Base-by-base conservation (phyloP, 2,797 vertebrate genomes). In the Amblyopsis hoosieri region DNA sequence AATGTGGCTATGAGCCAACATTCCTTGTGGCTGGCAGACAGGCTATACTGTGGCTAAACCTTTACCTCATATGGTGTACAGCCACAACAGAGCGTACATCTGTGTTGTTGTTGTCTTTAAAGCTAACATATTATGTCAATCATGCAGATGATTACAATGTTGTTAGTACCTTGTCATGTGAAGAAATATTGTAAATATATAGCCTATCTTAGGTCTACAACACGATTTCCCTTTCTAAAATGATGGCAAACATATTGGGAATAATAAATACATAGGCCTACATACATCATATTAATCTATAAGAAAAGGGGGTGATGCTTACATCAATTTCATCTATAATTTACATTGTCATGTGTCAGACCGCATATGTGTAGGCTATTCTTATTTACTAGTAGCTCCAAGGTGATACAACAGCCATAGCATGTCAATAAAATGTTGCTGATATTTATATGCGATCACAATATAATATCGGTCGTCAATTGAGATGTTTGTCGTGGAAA, bases 291-390 rank as follows among this genome's bases (percentile, higher is more conserved):
- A 2, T 37, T 58, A 46, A 70, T 75, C 65, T 73, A 76, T 63
- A 3, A 55, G 63, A 2, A 47, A 47, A 64, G 67, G 11, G 52
- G 63, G 14, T 45, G 67, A 23, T 14, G 60, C 68, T 69, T 74
- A 13, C 64, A 11, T 84, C 64, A 61, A 79, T 75, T 77, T 1
- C 68, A 90, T 93, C 57, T 86, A 92, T 91, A 84, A 92, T 93
- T 93, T 71, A 93, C 53, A 70, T 17, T 85, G 82, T 80, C 85
- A 82, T 85, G 76, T 83, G 79, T 80, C 72, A 74, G 72, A 76
- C 76, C 79, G 75, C 65, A 67, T 48, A 60, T n/a, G 15, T 4
- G 10, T 10, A 72, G 76, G 59, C 71, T 69, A 60, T 63, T 14
- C 59, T 51, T 58, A 37, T 37, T 37, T 57, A 59, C 60, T 64